Evolutionary conservation across 2,888 invertebrate species (phyloP).

Genomic region (Ganaspis brasiliensis): DNA sequence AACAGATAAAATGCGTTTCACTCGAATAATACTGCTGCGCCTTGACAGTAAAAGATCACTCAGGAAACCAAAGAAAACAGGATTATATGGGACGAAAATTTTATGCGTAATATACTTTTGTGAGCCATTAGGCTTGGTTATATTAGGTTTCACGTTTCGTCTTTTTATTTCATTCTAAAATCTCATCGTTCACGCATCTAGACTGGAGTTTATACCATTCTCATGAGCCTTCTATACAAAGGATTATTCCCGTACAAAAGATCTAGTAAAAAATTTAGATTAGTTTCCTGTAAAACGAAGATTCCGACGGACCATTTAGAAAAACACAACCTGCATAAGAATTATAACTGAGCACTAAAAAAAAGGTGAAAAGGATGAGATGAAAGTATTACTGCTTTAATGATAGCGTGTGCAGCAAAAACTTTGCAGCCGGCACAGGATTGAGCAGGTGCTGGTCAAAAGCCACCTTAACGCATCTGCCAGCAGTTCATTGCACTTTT

Average conservation of each 20-base stretch:
- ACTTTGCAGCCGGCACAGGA: conserved; percentile 54
- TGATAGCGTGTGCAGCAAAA: conserved; percentile 30
- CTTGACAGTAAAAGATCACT: too few species aligned
- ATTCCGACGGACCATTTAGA: too few species aligned
- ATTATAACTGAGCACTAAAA: neutral
- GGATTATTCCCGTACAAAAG: too few species aligned
- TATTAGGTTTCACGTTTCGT: neutral
- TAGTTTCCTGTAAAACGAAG: too few species aligned
- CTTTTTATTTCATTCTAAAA: conserved; percentile 8
- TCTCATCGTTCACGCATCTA: neutral
- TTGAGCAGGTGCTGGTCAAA: conserved; percentile 66
- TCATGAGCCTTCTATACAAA: neutral
- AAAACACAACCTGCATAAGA: neutral
- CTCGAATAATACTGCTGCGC: too few species aligned
- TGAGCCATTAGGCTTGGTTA: neutral
- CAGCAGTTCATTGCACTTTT: conserved; percentile 64
- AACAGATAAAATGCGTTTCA: too few species aligned
- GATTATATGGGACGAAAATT: neutral
- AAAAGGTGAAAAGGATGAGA: conserved; percentile 7
- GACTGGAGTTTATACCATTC: neutral
- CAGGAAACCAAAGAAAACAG: neutral
- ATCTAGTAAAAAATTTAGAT: too few species aligned
- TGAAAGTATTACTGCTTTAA: conserved; percentile 10
- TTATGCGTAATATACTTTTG: conserved; percentile 1
- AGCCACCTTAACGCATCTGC: conserved; percentile 71